Percentiles rank a stretch among this genome's conserved stretches.
Evolutionary conservation across 1,140 invertebrate species (phyloP).

Genomic region (Drosophila mayri): DNA sequence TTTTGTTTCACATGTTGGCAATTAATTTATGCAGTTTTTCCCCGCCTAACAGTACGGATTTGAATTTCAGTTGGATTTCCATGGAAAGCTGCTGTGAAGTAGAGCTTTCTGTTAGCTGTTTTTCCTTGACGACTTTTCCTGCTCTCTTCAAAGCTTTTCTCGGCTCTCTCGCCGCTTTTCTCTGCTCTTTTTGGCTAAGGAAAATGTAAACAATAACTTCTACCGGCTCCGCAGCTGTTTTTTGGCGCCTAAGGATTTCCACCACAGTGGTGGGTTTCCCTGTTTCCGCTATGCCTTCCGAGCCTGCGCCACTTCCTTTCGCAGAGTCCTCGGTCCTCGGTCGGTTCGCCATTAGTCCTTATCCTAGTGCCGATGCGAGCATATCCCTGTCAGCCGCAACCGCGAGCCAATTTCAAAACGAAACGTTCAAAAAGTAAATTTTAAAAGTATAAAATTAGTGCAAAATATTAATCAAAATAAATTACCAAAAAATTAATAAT

Average conservation of each 20-base stretch:
- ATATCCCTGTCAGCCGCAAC: slow-evolving; percentile 42
- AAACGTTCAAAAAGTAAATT: slow-evolving; percentile 17
- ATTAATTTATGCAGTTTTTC: slow-evolving; percentile 45
- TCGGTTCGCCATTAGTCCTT: slow-evolving; percentile 63
- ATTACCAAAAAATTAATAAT: neutral
- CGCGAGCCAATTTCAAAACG: slow-evolving; percentile 28
- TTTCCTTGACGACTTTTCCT: slow-evolving; percentile 1
- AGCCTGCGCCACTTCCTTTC: slow-evolving; percentile 59
- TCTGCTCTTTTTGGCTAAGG: neutral
- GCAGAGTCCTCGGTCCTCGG: slow-evolving; percentile 35
- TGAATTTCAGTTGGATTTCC: slow-evolving; percentile 17
- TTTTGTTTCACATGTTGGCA: slow-evolving; percentile 38
- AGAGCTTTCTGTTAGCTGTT: slow-evolving; percentile 40
- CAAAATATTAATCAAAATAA: neutral
- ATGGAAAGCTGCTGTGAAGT: neutral
- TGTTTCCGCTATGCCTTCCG: slow-evolving; percentile 27
- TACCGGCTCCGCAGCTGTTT: slow-evolving; percentile 53
- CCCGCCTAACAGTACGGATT: slow-evolving; percentile 25
- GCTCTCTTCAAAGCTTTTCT: slow-evolving; percentile 5
- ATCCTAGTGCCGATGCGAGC: slow-evolving; percentile 69
- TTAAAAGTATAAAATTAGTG: neutral
- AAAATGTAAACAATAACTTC: slow-evolving; percentile 63
- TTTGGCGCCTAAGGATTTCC: slow-evolving; percentile 40
- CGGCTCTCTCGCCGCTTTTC: neutral
- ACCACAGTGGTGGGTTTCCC: slow-evolving; percentile 52